Conservation (phyloP, 2,797 vertebrate genomes). For the Gymnothorax javanicus region DNA sequence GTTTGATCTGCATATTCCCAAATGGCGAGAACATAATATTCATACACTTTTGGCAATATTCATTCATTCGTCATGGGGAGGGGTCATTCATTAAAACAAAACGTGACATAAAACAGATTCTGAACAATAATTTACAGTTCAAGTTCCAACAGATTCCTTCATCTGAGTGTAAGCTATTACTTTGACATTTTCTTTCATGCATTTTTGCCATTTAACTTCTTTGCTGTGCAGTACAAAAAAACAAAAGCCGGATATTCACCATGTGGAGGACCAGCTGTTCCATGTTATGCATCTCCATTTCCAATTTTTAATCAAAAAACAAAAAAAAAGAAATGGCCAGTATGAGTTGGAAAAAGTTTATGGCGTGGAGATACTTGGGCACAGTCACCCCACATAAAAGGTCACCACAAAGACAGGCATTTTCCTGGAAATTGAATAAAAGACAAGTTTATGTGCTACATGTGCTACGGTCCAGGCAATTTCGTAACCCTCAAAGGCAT, state of each 20-base stretch:
- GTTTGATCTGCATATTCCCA: not conserved
- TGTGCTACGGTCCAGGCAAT: not conserved
- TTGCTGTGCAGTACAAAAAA: constrained; percentile 20
- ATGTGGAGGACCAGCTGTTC: constrained; percentile 41
- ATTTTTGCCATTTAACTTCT: constrained; percentile 7
- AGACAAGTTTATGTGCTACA: not conserved
- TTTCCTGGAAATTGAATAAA: constrained; percentile 18
- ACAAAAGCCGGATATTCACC: not conserved
- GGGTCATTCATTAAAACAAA: not conserved
- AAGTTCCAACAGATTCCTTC: not conserved
- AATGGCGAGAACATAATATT: not conserved
- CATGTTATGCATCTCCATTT: constrained; percentile 40
- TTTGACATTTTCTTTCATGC: constrained; percentile 14
- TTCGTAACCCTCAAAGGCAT: not conserved
- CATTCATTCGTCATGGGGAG: not conserved
- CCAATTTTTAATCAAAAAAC: constrained; percentile 32
- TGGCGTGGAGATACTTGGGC: not conserved
- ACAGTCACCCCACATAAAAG: not conserved
- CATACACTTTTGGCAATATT: not conserved
- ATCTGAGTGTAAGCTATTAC: constrained; percentile 3
- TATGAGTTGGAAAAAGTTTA: not conserved
- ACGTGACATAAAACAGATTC: not conserved
- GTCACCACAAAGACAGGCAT: not conserved
- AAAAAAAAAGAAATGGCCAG: not conserved
- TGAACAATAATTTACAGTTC: not conserved